Evolutionary conservation across 1,140 invertebrate species (phyloP).

Genomic region (Listronotus bonariensis): DNA sequence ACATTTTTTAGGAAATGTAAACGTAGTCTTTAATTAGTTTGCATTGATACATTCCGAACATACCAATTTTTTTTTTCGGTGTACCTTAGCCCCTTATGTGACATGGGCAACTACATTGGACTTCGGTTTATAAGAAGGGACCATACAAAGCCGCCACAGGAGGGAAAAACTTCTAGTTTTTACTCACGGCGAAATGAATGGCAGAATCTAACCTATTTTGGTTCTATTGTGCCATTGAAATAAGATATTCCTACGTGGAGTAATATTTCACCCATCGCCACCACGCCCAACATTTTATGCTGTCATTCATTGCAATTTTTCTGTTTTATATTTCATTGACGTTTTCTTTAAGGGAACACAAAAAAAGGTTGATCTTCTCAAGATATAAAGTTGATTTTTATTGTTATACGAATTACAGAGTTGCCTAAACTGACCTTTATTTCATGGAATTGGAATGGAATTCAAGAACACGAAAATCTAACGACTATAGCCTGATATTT

Average conservation of each 20-base stretch:
- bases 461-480: no score
- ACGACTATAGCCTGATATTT: no score
- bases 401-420: no score
- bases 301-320: conserved; percentile 49
- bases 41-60: no score
- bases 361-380: no score
- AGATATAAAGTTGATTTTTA: no score
- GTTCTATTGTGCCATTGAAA: conserved; percentile 47
- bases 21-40: no score
- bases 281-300: conserved; percentile 49
- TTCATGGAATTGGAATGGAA: no score
- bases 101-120: conserved; percentile 31
- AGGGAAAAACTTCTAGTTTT: conserved; percentile 53
- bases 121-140: conserved; percentile 30
- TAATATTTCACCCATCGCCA: conserved; percentile 51
- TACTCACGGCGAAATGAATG: conserved; percentile 51
- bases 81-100: conserved; percentile 7
- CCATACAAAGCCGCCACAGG: conserved; percentile 48
- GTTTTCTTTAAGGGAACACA: conserved; percentile 28
- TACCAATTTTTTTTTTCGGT: background rate
- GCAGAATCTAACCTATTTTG: conserved; percentile 47
- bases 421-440: no score
- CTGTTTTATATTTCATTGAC: conserved; percentile 47
- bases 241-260: conserved; percentile 51
- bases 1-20: no score